Percentiles rank a stretch among this genome's conserved stretches.
Conservation (phyloP, 2,888 invertebrate species). For the Steromphala cineraria region DNA sequence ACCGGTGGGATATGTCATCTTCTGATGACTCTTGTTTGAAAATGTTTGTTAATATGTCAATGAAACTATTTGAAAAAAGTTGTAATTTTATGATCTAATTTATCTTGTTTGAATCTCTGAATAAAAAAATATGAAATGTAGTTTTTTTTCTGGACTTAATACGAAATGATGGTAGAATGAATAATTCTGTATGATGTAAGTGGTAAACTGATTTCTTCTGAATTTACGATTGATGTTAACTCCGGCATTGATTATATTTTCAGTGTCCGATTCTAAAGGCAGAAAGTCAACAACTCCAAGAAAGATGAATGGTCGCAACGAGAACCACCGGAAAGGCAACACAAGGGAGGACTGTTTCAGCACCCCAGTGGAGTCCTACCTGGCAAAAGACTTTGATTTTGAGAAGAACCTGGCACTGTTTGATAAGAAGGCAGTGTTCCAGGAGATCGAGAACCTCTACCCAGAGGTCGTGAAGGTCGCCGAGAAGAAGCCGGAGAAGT, state of each 20-base stretch:
- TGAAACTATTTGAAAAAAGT: too few relatives aligned
- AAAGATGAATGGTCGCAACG: constrained; percentile 77
- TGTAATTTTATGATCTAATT: too few relatives aligned
- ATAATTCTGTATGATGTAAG: too few relatives aligned
- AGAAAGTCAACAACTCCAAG: constrained; percentile 73
- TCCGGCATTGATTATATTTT: background rate
- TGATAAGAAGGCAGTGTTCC: constrained; percentile 88
- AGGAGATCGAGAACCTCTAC: constrained; percentile 80
- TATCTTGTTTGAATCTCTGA: too few relatives aligned
- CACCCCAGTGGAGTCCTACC: constrained; percentile 81
- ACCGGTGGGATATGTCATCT: too few relatives aligned
- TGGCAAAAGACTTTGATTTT: constrained; percentile 90
- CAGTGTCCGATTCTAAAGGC: constrained; percentile 16
- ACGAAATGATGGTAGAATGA: too few relatives aligned
- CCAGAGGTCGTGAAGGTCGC: constrained; percentile 47
- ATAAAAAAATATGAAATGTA: too few relatives aligned
- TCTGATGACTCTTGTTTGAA: too few relatives aligned
- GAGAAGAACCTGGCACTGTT: constrained; percentile 94
- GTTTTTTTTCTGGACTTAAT: too few relatives aligned
- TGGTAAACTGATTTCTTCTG: too few relatives aligned
- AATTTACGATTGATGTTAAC: too few relatives aligned
- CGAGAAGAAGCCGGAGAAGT: constrained; percentile 77
- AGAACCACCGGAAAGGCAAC: constrained; percentile 77
- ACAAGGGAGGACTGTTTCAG: constrained; percentile 84
- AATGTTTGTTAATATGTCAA: too few relatives aligned